Evolutionary conservation across 2,888 invertebrate species (phyloP).

Genomic region (Camptogramma bilineatum): DNA sequence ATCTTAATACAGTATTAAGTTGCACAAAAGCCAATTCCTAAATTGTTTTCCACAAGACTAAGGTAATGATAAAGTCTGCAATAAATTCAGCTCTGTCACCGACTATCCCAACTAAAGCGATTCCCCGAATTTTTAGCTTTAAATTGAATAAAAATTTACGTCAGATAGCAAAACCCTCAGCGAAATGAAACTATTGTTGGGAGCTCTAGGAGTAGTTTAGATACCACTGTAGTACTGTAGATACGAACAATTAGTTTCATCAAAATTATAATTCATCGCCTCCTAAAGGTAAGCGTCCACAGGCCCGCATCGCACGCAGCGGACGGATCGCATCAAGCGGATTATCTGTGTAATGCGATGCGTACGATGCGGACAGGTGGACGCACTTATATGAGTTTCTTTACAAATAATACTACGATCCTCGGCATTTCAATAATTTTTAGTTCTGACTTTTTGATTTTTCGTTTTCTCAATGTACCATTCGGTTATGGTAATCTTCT

Average conservation of each 20-base stretch:
- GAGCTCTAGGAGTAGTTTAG: slow-evolving; percentile 5
- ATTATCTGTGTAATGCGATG: no score
- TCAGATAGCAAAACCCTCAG: slow-evolving; percentile 22
- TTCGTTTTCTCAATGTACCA: no score
- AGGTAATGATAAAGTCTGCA: slow-evolving; percentile 2
- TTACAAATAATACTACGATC: no score
- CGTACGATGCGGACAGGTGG: no score
- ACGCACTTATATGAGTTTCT: no score
- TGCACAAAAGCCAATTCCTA: slow-evolving; percentile 3
- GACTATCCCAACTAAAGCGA: slow-evolving; percentile 10
- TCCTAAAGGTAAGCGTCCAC: no score
- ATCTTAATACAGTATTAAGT: background rate
- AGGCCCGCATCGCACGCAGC: no score
- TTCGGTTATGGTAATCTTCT: no score
- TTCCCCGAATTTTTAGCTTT: slow-evolving; percentile 12
- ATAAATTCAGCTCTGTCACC: slow-evolving; percentile 20
- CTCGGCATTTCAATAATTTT: no score
- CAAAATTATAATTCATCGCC: background rate
- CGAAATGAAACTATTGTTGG: slow-evolving; percentile 23
- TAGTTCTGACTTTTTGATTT: no score
- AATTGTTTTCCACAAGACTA: background rate
- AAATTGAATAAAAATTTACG: slow-evolving; percentile 33
- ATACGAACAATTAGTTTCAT: background rate
- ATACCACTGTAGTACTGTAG: background rate
- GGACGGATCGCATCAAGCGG: no score